These are phyloP conservation scores for Hippopotamyrus pictus DNA, from an alignment of 2,797 vertebrate genomes.

Conservation along the genomic window DNA sequence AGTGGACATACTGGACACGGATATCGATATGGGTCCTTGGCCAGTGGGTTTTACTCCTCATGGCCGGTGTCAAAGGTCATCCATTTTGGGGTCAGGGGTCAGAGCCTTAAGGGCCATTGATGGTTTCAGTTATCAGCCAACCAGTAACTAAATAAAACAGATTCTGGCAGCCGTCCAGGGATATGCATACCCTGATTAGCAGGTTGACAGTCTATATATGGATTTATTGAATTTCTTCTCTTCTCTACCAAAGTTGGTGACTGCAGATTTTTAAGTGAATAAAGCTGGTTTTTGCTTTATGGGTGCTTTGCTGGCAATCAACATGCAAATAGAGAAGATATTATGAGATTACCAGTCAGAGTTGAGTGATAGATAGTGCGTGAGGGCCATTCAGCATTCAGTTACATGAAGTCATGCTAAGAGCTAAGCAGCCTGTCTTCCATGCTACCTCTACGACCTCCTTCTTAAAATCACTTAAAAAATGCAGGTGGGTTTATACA, in stretches of 20 bases:
- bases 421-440: not conserved
- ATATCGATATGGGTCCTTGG: not conserved
- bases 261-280: not conserved
- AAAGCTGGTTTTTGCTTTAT: not conserved
- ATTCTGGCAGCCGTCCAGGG: not conserved
- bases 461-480: not conserved
- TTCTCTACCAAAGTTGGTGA: not conserved
- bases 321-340: not conserved
- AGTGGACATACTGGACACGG: constrained; percentile 52
- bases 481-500: not conserved
- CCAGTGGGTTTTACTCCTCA: not conserved
- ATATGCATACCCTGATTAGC: not conserved
- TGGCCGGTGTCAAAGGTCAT: not conserved
- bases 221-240: not conserved
- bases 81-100: not conserved
- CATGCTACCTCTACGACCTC: not conserved
- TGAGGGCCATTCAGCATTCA: not conserved
- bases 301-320: not conserved
- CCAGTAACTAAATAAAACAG: not conserved
- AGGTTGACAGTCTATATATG: not conserved
- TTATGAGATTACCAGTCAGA: not conserved
- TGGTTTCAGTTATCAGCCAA: not conserved
- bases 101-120: not conserved
- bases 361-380: not conserved
- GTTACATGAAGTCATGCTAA: not conserved